Percentiles rank a stretch among this genome's conserved stretches.
phyloP scores from a whole-genome alignment of 2,888 invertebrate genomes.

The Agrilus mali region DNA sequence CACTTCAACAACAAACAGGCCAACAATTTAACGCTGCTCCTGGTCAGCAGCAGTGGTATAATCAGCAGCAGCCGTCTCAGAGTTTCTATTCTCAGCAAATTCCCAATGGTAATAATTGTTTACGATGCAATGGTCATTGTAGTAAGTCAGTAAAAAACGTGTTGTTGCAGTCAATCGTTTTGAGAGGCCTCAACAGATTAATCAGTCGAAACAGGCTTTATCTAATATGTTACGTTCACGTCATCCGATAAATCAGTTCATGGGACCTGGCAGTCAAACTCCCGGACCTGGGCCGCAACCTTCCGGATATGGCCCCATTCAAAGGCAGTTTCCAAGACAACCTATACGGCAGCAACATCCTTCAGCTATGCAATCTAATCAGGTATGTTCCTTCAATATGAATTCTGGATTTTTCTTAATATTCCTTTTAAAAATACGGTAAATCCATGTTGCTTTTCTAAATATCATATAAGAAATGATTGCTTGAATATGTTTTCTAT shows the following conservation, averaged over 20 bases:
- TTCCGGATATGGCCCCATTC: constrained; percentile 34
- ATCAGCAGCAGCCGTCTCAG: constrained; percentile 33
- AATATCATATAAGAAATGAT: no score
- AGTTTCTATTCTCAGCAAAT: constrained; percentile 40
- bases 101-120: constrained; percentile 23
- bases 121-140: neutral
- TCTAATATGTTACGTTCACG: constrained; percentile 74
- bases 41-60: constrained; percentile 46
- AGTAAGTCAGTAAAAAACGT: neutral
- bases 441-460: no score
- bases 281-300: constrained; percentile 28
- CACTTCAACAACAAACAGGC: constrained; percentile 21
- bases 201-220: constrained; percentile 74
- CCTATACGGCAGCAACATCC: constrained; percentile 33
- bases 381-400: constrained; percentile 19
- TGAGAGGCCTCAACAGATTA: constrained; percentile 39
- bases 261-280: constrained; percentile 25
- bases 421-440: no score
- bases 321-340: constrained; percentile 37
- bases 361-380: constrained; percentile 31
- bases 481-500: neutral
- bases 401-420: no score
- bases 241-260: constrained; percentile 46
- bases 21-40: constrained; percentile 32
- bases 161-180: constrained; percentile 32